These are phyloP conservation scores for Calameuta pallipes DNA, from an alignment of 2,888 invertebrate genomes.

Conservation along the genomic window DNA sequence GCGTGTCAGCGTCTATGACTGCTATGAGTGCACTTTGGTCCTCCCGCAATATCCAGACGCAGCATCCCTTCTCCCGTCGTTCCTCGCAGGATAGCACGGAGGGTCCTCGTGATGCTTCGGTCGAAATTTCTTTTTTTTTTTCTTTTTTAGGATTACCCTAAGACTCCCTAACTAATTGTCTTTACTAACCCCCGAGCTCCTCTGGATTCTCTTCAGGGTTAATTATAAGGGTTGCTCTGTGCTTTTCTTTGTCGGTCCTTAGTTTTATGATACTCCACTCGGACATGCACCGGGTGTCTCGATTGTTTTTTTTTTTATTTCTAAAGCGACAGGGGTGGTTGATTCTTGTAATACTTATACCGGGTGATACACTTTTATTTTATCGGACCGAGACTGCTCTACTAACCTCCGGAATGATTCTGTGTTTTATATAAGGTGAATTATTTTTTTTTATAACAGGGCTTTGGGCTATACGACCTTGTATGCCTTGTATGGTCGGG, in stretches of 20 bases:
- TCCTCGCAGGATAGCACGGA: neutral
- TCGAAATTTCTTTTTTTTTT: neutral
- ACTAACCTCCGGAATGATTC: neutral
- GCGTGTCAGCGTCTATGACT: conserved; percentile 15
- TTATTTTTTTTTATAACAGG: neutral
- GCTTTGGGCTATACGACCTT: neutral
- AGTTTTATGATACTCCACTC: neutral
- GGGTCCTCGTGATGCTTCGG: neutral
- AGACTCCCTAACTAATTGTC: no score
- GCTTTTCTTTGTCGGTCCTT: neutral
- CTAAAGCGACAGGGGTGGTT: no score
- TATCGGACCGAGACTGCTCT: no score
- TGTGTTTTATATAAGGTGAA: neutral
- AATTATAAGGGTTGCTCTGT: neutral
- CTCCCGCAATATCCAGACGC: neutral
- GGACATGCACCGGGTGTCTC: neutral
- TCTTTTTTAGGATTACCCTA: no score
- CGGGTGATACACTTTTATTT: no score
- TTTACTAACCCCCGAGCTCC: no score
- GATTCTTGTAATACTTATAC: no score
- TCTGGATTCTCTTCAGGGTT: no score
- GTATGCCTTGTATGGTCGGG: neutral
- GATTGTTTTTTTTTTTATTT: neutral
- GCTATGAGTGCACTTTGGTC: neutral
- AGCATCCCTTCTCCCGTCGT: neutral